Evolutionary conservation across 2,888 invertebrate genomes (phyloP).

Genomic region (Acrocera orbiculus): DNA sequence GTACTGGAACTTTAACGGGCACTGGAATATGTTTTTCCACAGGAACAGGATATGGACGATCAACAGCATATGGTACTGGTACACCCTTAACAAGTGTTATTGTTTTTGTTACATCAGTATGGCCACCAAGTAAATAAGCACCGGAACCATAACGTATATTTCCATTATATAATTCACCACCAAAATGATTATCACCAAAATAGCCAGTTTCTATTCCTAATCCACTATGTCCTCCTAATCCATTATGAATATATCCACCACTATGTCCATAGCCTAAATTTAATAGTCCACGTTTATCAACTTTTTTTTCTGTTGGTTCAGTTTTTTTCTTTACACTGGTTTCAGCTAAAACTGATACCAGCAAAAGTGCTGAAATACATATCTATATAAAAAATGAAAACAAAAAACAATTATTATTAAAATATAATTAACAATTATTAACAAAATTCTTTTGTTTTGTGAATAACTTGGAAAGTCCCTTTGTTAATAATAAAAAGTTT

Average conservation of each 20-base stretch:
- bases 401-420: slow-evolving; percentile 8
- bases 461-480: no score
- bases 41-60: slow-evolving; percentile 39
- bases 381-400: slow-evolving; percentile 22
- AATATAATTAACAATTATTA: not conserved
- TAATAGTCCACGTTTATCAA: slow-evolving; percentile 64
- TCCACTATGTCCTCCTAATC: slow-evolving; percentile 55
- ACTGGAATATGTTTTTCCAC: slow-evolving; percentile 45
- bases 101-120: slow-evolving; percentile 43
- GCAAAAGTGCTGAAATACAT: slow-evolving; percentile 54
- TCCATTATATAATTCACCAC: slow-evolving; percentile 35
- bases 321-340: slow-evolving; percentile 46
- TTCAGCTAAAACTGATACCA: slow-evolving; percentile 49
- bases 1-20: slow-evolving; percentile 32
- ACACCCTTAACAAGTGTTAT: slow-evolving; percentile 58
- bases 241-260: no score
- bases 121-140: slow-evolving; percentile 26
- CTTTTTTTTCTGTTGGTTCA: slow-evolving; percentile 51
- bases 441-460: not conserved
- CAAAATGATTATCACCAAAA: slow-evolving; percentile 41
- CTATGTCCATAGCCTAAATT: slow-evolving; percentile 66
- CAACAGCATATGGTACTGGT: slow-evolving; percentile 54
- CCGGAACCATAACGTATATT: slow-evolving; percentile 26
- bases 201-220: slow-evolving; percentile 59
- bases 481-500: no score